Percentiles rank a stretch among this genome's conserved stretches.
Evolutionary conservation across 1,140 invertebrate genomes (phyloP).

Genomic region (Diabrotica virgifera): DNA sequence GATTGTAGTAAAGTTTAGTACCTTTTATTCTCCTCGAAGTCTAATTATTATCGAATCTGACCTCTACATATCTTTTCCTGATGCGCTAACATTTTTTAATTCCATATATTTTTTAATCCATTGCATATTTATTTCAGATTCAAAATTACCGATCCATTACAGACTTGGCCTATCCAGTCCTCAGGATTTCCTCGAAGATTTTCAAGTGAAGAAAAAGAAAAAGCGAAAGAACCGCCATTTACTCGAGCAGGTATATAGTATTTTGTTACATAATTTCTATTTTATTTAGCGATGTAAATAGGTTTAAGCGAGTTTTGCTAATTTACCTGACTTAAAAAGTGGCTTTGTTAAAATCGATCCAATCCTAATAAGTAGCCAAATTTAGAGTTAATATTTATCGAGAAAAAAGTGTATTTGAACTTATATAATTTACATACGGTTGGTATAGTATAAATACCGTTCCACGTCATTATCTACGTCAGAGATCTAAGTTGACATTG

Average conservation of each 20-base stretch:
- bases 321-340: not conserved
- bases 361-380: too few species aligned
- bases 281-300: slow-evolving; percentile 19
- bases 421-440: not conserved
- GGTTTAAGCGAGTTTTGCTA: slow-evolving; percentile 11
- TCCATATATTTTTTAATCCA: not conserved
- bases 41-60: not conserved
- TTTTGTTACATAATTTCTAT: slow-evolving; percentile 33
- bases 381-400: too few species aligned
- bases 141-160: slow-evolving; percentile 43
- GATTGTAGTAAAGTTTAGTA: not conserved
- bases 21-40: not conserved
- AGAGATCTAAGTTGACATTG: too few species aligned
- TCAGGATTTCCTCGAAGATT: slow-evolving; percentile 26
- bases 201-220: slow-evolving; percentile 30
- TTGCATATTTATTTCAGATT: slow-evolving; percentile 28
- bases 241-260: slow-evolving; percentile 46
- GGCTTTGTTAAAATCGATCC: not conserved
- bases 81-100: not conserved
- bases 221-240: slow-evolving; percentile 33
- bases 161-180: slow-evolving; percentile 35
- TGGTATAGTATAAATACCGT: too few species aligned
- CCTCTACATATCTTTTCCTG: not conserved
- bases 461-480: too few species aligned
- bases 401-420: slow-evolving; percentile 7